A percentile compares a stretch with the other conserved stretches of the same genome.
These are phyloP conservation scores for Nyctereutes procyonoides DNA, from an alignment of 2,113 vertebrate genomes.

Conservation along the genomic window DNA sequence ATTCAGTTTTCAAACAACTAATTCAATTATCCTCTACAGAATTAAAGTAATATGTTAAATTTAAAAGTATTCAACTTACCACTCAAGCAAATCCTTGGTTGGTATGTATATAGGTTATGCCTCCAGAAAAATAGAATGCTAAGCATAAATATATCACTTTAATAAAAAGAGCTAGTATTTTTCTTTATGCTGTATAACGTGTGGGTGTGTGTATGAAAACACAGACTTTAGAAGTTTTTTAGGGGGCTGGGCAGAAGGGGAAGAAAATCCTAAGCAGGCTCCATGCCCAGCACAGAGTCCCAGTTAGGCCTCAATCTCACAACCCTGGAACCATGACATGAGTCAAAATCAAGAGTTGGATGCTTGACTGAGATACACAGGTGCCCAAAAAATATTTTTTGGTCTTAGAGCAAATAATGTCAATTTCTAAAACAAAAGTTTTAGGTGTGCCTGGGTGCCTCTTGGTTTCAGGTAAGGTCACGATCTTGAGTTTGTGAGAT, in stretches of 20 bases:
- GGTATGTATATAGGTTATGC: neutral
- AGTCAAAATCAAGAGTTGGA: neutral
- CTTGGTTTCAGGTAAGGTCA: neutral
- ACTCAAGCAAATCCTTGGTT: constrained; percentile 11
- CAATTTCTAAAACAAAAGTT: neutral
- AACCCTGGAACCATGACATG: neutral
- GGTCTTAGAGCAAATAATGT: neutral
- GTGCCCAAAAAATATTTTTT: neutral
- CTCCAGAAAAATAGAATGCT: neutral
- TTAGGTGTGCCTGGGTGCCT: neutral
- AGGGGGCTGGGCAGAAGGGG: neutral
- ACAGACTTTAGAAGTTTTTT: neutral
- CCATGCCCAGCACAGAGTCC: neutral
- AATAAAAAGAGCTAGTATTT: neutral
- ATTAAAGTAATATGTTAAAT: neutral
- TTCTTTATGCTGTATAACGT: neutral
- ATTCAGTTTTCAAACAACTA: neutral
- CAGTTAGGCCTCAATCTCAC: neutral
- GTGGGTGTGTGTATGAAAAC: no score
- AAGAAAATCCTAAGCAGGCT: neutral
- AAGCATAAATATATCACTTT: neutral
- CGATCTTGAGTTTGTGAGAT: neutral
- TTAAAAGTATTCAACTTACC: constrained; percentile 26
- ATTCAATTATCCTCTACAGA: neutral
- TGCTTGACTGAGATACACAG: neutral